Base-by-base conservation (phyloP, 2,113 vertebrate genomes). In the Hucho hucho region DNA sequence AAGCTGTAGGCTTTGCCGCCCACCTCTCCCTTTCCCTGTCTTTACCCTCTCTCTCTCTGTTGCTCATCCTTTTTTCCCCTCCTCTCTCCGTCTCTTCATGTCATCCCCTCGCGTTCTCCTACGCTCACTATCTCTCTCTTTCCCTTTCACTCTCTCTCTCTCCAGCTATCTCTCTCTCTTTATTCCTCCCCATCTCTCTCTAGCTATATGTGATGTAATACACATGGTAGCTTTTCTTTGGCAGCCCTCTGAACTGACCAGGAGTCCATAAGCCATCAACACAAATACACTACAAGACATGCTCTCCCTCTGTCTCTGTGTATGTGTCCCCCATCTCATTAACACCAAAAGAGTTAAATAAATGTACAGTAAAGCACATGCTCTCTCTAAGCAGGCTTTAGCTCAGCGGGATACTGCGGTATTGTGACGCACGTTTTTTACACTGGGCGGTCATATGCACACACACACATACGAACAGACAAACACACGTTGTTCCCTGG, bases 141-240 rank as follows among this genome's bases (percentile, higher is more conserved):
- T 47, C 28, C 26, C 0, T 6, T 59, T 70, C 29, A 1, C 46
- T 67, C 75, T 49, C 18, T 68, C 58, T 25, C 25, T n/a, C 24
- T 7, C 32, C 14, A 26, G 16, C 56, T 20, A 12, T 3, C 14
- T 18, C 69, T 56, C 69, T 56, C 47, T 28, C 24, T 59, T 14
- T 59, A 49, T 32, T 43, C 25, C 70, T 58, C 28, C 5, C 70
- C 49, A 18, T 37, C 37, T 37, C 37, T 37, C 86, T 86, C 88
- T 83, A 88, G 85, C 82, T 68, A 77, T 76, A 77, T 87, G 9
- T 43, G 9, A 43, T 43, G 9, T 11, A 43, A 43, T 11, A 43
- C 87, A 89, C 90, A 91, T 89, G 89, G 84, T 79, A 76, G 76
- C 37, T 59, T 75, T 78, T 76, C 69, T 64, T 65, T 85, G 75